Evolutionary conservation across 2,113 vertebrate species (phyloP).

Genomic region (Stegostoma tigrinum): DNA sequence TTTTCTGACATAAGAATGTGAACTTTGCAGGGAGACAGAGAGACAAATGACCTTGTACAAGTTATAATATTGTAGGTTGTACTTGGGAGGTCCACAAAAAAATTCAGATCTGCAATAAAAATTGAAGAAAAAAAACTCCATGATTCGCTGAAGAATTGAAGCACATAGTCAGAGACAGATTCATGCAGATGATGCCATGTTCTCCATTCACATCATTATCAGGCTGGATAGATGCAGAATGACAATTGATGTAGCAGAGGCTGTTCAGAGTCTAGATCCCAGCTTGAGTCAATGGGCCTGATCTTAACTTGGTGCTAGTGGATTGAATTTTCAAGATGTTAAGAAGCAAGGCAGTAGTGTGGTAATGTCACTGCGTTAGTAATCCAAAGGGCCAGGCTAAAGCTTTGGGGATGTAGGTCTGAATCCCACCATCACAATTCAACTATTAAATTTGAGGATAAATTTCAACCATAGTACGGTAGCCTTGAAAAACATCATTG

Average conservation of each 20-base stretch:
- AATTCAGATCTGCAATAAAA: background rate
- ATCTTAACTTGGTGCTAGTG: too few relatives aligned
- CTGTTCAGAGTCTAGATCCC: background rate
- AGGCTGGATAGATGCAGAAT: background rate
- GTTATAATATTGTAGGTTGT: background rate
- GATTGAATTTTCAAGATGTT: too few relatives aligned
- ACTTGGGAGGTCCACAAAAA: background rate
- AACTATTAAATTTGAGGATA: too few relatives aligned
- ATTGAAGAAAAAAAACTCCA: background rate
- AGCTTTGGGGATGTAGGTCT: too few relatives aligned
- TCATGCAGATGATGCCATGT: background rate
- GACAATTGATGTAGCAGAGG: background rate
- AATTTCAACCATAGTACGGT: too few relatives aligned
- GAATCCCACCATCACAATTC: too few relatives aligned
- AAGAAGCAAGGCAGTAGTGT: too few relatives aligned
- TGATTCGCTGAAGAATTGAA: background rate
- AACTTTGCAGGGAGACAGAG: background rate
- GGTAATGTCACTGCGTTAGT: too few relatives aligned
- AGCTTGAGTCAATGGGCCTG: background rate
- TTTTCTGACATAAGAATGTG: conserved; percentile 26
- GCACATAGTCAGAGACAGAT: background rate
- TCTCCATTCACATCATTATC: background rate
- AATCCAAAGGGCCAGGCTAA: too few relatives aligned
- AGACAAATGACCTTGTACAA: background rate
- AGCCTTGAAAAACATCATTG: too few relatives aligned